Percentiles rank a stretch among this genome's conserved stretches.
phyloP scores from a whole-genome alignment of 2,888 invertebrate species.

The Hypselothyrea guttata region DNA sequence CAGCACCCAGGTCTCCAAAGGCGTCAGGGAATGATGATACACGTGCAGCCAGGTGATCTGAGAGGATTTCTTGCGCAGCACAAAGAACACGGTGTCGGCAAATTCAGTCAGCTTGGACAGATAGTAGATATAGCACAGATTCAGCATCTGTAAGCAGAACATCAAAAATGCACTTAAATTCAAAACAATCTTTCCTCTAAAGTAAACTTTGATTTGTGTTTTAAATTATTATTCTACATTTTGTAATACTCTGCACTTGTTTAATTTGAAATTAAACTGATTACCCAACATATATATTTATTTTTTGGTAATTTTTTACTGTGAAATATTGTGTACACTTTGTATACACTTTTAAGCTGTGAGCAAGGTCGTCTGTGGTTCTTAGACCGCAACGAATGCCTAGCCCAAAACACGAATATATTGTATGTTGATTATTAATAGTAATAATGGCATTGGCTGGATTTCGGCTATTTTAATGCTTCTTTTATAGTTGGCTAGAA shows the following conservation, averaged over 20 bases:
- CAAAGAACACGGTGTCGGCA: constrained; percentile 96
- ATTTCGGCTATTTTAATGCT: constrained; percentile 21
- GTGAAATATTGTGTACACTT: background rate
- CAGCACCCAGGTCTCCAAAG: constrained; percentile 94
- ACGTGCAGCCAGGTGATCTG: constrained; percentile 96
- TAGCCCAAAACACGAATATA: constrained; percentile 16
- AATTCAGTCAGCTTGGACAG: constrained; percentile 95
- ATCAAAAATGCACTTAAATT: background rate
- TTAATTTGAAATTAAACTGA: too few species aligned
- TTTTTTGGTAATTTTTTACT: too few species aligned
- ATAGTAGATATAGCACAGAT: constrained; percentile 91
- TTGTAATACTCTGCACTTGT: too few species aligned
- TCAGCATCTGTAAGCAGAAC: constrained; percentile 78
- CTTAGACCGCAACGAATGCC: constrained; percentile 24
- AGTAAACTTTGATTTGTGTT: too few species aligned
- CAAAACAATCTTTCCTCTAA: too few species aligned
- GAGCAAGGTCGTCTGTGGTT: constrained; percentile 48
- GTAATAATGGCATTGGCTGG: constrained; percentile 39
- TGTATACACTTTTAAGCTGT: background rate
- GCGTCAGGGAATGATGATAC: constrained; percentile 97
- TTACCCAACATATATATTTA: too few species aligned
- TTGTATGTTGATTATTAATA: constrained; percentile 15
- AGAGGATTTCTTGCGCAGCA: constrained; percentile 93
- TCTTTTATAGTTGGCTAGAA: constrained; percentile 1
- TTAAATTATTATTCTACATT: too few species aligned